Conservation (phyloP, 2,888 invertebrate species). For the Limnephilus lunatus region DNA sequence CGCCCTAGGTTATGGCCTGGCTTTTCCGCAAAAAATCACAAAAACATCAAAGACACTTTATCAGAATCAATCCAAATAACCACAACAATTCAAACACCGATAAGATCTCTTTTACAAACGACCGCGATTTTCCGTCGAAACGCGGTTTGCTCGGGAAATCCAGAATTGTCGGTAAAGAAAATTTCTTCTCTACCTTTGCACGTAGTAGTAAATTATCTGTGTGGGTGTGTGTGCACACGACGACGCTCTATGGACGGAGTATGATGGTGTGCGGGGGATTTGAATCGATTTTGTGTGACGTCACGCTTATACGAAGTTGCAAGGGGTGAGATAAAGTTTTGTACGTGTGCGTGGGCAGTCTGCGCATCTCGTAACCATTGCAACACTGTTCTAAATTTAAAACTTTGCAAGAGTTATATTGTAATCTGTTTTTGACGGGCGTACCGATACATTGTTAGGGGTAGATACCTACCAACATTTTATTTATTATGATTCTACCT, state of each 20-base stretch:
- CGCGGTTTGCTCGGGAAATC: not conserved
- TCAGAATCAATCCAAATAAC: not conserved
- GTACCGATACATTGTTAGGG: not conserved
- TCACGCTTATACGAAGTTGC: conserved; percentile 15
- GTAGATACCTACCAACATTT: not conserved
- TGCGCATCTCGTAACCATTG: not conserved
- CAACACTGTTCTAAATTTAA: conserved; percentile 40
- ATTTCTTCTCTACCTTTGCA: conserved; percentile 9
- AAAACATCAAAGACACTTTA: not conserved
- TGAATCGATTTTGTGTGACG: conserved; percentile 53
- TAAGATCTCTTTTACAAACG: not conserved
- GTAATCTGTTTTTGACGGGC: conserved; percentile 9
- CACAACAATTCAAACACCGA: too few relatives aligned
- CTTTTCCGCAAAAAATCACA: conserved; percentile 18
- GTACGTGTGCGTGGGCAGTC: not conserved
- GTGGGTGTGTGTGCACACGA: not conserved
- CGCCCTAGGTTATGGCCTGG: conserved; percentile 57
- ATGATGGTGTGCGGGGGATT: conserved; percentile 51
- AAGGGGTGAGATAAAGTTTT: conserved; percentile 26
- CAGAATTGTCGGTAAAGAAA: conserved; percentile 48
- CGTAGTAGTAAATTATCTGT: conserved; percentile 17
- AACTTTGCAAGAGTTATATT: not conserved
- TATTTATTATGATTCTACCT: not conserved
- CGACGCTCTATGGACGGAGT: not conserved
- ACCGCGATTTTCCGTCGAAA: not conserved